Percentiles rank a stretch among this genome's conserved stretches.
phyloP scores from a whole-genome alignment of 2,797 vertebrate species.

The Eutrigla gurnardus region DNA sequence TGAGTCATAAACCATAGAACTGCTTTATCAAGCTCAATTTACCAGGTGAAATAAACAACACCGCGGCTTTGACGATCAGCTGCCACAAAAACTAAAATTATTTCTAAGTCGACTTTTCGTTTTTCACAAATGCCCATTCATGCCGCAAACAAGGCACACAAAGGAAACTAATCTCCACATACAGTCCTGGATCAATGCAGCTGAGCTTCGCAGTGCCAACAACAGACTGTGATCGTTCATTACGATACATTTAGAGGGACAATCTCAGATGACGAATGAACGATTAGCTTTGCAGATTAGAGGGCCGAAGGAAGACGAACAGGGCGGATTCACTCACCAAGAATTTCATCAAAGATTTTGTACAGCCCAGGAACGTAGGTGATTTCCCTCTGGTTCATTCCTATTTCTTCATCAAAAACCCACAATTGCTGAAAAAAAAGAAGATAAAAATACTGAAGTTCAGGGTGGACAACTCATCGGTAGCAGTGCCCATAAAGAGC shows the following conservation, averaged over 20 bases:
- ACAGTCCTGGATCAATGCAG: constrained; percentile 8
- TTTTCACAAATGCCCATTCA: constrained; percentile 12
- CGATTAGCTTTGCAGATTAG: constrained; percentile 8
- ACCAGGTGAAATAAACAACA: constrained; percentile 11
- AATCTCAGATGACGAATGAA: constrained; percentile 29
- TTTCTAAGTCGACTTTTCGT: constrained; percentile 14
- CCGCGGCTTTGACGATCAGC: neutral
- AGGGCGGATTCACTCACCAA: constrained; percentile 86
- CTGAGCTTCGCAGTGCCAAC: neutral
- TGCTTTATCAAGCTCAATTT: constrained; percentile 28
- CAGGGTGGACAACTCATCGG: neutral
- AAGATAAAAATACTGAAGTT: neutral
- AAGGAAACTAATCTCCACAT: constrained; percentile 29
- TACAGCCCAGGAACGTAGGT: constrained; percentile 98
- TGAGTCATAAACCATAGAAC: constrained; percentile 3
- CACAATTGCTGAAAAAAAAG: constrained; percentile 91
- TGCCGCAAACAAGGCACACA: constrained; percentile 12
- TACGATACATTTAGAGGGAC: neutral
- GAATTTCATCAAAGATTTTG: constrained; percentile 99
- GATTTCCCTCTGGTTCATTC: constrained; percentile 97
- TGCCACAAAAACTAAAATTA: constrained; percentile 14
- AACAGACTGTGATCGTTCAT: constrained; percentile 7
- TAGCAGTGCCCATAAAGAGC: neutral
- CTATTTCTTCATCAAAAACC: constrained; percentile 97
- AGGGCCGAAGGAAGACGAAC: neutral